Evolutionary conservation across 2,888 invertebrate genomes (phyloP).

Genomic region (Plebejus anna): DNA sequence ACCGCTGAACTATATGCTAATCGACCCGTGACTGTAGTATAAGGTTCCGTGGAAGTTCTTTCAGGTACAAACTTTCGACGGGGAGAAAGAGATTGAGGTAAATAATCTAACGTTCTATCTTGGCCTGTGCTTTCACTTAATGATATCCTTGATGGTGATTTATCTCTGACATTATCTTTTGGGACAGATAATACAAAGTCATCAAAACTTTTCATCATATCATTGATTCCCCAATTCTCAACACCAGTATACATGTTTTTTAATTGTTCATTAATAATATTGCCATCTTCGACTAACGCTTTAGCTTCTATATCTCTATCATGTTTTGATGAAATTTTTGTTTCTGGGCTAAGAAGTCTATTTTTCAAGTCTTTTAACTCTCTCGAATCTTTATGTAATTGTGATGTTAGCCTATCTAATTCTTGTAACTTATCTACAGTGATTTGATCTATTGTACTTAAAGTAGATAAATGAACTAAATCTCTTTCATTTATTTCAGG

Average conservation of each 20-base stretch:
- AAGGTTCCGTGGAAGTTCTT: slow-evolving; percentile 80
- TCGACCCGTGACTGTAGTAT: slow-evolving; percentile 82
- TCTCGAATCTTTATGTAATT: slow-evolving; percentile 88
- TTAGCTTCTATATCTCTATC: slow-evolving; percentile 81
- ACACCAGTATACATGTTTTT: slow-evolving; percentile 83
- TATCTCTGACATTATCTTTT: slow-evolving; percentile 72
- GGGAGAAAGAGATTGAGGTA: slow-evolving; percentile 79
- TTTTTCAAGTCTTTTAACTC: slow-evolving; percentile 87
- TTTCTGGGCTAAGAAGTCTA: slow-evolving; percentile 84
- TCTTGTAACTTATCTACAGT: slow-evolving; percentile 89
- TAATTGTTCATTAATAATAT: slow-evolving; percentile 84
- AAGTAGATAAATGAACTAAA: slow-evolving; percentile 85
- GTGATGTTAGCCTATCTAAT: slow-evolving; percentile 87
- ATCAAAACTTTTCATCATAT: slow-evolving; percentile 82
- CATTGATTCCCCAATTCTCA: slow-evolving; percentile 85
- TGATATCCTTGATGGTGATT: slow-evolving; percentile 82
- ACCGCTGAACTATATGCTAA: slow-evolving; percentile 84
- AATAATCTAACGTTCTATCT: slow-evolving; percentile 83
- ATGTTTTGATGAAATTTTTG: slow-evolving; percentile 63
- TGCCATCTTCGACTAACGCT: slow-evolving; percentile 81
- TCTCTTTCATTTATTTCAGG: slow-evolving; percentile 89
- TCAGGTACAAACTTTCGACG: slow-evolving; percentile 79
- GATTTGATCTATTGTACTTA: slow-evolving; percentile 88
- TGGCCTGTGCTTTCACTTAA: slow-evolving; percentile 80
- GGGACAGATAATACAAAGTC: slow-evolving; percentile 78